These are phyloP conservation scores for Stichopus horrens DNA, from an alignment of 53 echinoderm and acorn worm species.

Conservation along the genomic window DNA sequence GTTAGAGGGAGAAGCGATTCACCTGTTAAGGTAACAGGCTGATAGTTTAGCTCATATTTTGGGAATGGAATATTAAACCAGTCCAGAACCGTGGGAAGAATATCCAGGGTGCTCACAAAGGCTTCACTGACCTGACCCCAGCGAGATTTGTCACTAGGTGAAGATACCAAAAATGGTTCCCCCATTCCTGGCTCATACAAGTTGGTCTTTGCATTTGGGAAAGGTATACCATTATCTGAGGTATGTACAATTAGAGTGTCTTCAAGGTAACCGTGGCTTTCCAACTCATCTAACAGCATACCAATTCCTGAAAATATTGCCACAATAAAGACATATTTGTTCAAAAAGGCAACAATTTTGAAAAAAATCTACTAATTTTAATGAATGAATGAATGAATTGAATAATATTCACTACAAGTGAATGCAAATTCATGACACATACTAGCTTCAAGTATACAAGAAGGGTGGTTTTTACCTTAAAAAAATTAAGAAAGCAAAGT, in stretches of 20 bases:
- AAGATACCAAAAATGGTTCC: conserved; percentile 80
- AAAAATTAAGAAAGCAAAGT: no score
- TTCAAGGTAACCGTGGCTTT: not conserved
- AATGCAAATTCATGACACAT: no score
- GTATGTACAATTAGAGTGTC: not conserved
- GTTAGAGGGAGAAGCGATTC: conserved; percentile 75
- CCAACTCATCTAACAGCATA: not conserved
- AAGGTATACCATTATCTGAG: not conserved
- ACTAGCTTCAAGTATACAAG: no score
- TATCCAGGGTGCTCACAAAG: conserved; percentile 78
- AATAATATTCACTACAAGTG: no score
- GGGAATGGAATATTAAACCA: conserved; percentile 78
- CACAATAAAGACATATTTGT: no score
- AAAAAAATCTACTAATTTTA: not conserved
- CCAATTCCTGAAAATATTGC: not conserved
- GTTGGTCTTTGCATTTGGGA: conserved; percentile 75
- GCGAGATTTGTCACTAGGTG: conserved; percentile 57
- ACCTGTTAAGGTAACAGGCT: conserved; percentile 63
- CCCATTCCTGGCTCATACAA: conserved; percentile 85
- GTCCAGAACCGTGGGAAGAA: conserved; percentile 82
- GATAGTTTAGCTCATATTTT: conserved; percentile 43
- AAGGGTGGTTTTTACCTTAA: no score
- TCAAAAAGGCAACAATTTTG: not conserved
- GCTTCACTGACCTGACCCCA: conserved; percentile 89
- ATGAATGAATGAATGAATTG: not conserved